These are phyloP conservation scores for Lophotriccus pileatus DNA, from an alignment of 2,797 vertebrate genomes.

Conservation along the genomic window DNA sequence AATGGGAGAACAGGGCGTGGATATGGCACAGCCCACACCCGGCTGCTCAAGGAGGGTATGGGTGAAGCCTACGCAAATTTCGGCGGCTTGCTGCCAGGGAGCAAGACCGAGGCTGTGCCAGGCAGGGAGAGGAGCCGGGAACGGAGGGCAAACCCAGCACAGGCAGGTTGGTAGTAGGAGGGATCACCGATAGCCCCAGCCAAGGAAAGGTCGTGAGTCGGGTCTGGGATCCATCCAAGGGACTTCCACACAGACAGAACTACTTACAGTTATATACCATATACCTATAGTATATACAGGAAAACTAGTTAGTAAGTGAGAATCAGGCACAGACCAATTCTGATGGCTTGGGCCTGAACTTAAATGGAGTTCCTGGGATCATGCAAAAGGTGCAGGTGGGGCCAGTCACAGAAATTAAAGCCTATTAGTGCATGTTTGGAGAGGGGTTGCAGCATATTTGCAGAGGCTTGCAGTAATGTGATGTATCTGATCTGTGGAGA, in stretches of 20 bases:
- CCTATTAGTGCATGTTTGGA: neutral
- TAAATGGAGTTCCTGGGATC: neutral
- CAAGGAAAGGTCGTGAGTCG: neutral
- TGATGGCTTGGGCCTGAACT: neutral
- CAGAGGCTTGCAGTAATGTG: neutral
- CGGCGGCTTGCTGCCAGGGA: neutral
- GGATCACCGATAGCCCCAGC: neutral
- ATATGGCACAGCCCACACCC: neutral
- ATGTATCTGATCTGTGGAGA: neutral
- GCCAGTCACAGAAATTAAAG: neutral
- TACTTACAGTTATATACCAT: neutral
- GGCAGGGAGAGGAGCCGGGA: neutral
- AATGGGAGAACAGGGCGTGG: neutral
- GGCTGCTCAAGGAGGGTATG: neutral
- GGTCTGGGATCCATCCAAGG: neutral
- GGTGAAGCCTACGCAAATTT: neutral
- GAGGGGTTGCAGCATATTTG: neutral
- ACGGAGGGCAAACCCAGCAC: neutral
- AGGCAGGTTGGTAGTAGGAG: neutral
- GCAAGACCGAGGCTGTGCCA: neutral
- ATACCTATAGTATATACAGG: too few relatives aligned
- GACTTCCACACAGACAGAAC: neutral
- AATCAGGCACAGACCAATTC: neutral
- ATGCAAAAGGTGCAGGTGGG: neutral
- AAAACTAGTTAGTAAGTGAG: neutral